A percentile compares a stretch with the other conserved stretches of the same genome.
phyloP scores from a whole-genome alignment of 2,113 vertebrate species.

The Hippoglossus stenolepis region DNA sequence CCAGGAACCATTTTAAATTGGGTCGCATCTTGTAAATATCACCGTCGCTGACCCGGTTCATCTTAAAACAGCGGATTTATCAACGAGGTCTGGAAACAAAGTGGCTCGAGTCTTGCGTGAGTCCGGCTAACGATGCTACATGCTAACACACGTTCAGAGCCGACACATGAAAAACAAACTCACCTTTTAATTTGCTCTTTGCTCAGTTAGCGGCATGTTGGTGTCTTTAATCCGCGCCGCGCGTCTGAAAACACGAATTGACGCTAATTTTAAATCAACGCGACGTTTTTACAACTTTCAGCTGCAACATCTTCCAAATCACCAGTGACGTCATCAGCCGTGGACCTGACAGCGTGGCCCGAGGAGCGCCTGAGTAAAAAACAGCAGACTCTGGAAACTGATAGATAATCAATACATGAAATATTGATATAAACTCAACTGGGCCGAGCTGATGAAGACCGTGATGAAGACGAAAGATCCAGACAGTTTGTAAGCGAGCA shows the following conservation, averaged over 20 bases:
- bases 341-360: conserved; percentile 40
- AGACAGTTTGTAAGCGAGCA: no score
- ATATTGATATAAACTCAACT: no score
- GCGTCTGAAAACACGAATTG: conserved; percentile 30
- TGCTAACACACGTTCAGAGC: neutral
- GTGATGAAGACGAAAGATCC: no score
- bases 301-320: conserved; percentile 56
- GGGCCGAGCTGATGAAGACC: no score
- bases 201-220: conserved; percentile 56
- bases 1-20: accelerated
- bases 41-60: accelerated
- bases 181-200: conserved; percentile 70
- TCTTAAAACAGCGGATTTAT: neutral
- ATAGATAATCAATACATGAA: no score
- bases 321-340: conserved; percentile 55
- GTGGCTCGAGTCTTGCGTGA: neutral
- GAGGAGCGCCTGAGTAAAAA: conserved; percentile 56
- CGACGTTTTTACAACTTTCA: conserved; percentile 25
- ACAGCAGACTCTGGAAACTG: no score
- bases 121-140: conserved; percentile 15
- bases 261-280: conserved; percentile 5
- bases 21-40: accelerated
- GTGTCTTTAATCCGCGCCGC: conserved; percentile 17
- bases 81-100: neutral
- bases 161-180: neutral